Evolutionary conservation across 2,797 vertebrate species (phyloP).

Genomic region (Balearica regulorum): DNA sequence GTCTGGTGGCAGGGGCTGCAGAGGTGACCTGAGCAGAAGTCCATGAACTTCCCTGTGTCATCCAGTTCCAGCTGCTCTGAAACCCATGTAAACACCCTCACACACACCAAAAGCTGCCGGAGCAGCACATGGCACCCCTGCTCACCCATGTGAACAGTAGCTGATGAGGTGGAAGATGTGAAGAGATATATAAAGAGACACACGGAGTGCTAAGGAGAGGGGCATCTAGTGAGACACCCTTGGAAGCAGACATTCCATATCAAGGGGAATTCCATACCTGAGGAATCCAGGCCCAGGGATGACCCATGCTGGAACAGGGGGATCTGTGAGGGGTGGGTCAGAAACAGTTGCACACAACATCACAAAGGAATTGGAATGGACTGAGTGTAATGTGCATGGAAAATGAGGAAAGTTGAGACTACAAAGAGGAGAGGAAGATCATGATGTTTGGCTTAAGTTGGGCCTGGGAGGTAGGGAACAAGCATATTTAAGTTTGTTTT

Average conservation of each 20-base stretch:
- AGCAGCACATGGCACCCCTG: not conserved
- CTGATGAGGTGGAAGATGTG: not conserved
- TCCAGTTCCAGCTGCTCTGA: not conserved
- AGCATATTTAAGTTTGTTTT: not conserved
- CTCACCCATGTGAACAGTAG: not conserved
- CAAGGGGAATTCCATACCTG: not conserved
- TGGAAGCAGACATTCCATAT: not conserved
- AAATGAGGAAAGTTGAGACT: not conserved
- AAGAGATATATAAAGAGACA: not conserved
- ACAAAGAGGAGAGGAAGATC: not conserved
- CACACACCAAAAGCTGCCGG: not conserved
- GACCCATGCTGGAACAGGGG: rapidly evolving
- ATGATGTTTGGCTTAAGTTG: not conserved
- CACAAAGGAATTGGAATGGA: not conserved
- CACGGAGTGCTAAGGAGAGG: not conserved
- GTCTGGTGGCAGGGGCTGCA: not conserved
- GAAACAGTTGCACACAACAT: not conserved
- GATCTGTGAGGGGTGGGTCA: not conserved
- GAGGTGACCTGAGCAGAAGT: not conserved
- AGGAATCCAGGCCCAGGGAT: not conserved
- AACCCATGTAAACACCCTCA: not conserved
- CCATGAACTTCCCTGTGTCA: not conserved
- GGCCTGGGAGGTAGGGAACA: not conserved
- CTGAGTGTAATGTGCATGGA: not conserved
- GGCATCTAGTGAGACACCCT: not conserved